Conservation (phyloP, 2,888 invertebrate genomes). For the Chrysina gloriosa region DNA sequence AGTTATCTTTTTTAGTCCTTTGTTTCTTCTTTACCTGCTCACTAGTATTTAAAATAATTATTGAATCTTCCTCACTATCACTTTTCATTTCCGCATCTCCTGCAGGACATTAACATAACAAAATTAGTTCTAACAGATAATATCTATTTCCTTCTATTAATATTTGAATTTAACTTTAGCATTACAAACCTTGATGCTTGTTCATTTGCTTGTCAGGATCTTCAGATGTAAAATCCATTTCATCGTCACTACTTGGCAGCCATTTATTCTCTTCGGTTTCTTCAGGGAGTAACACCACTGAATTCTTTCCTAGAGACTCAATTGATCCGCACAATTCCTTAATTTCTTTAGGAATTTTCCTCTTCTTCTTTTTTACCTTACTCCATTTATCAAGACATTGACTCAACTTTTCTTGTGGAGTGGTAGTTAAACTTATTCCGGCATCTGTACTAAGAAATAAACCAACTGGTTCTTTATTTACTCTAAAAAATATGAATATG, state of each 20-base stretch:
- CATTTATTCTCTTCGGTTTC: slow-evolving; percentile 51
- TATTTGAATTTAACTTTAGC: not conserved
- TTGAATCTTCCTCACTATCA: slow-evolving; percentile 63
- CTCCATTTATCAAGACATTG: slow-evolving; percentile 56
- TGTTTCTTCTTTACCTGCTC: slow-evolving; percentile 53
- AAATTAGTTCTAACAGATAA: no score
- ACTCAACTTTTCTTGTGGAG: slow-evolving; percentile 51
- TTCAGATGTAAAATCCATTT: slow-evolving; percentile 44
- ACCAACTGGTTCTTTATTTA: slow-evolving; percentile 50
- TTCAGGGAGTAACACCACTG: slow-evolving; percentile 63
- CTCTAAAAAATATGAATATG: slow-evolving; percentile 44
- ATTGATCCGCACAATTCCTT: slow-evolving; percentile 46
- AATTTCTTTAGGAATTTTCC: slow-evolving; percentile 47
- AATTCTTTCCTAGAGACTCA: slow-evolving; percentile 58
- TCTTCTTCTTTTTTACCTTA: slow-evolving; percentile 50
- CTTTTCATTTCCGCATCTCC: slow-evolving; percentile 49
- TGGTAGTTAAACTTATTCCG: slow-evolving; percentile 41
- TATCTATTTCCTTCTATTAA: no score
- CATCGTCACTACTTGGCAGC: slow-evolving; percentile 55
- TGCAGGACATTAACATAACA: not conserved
- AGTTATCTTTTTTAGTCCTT: slow-evolving; percentile 39
- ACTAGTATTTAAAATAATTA: slow-evolving; percentile 58
- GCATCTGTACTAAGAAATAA: slow-evolving; percentile 48
- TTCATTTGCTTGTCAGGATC: slow-evolving; percentile 39
- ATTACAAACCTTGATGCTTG: slow-evolving; percentile 48